Conservation (phyloP, 2,888 invertebrate genomes). For the Psococerastis gibbosa region DNA sequence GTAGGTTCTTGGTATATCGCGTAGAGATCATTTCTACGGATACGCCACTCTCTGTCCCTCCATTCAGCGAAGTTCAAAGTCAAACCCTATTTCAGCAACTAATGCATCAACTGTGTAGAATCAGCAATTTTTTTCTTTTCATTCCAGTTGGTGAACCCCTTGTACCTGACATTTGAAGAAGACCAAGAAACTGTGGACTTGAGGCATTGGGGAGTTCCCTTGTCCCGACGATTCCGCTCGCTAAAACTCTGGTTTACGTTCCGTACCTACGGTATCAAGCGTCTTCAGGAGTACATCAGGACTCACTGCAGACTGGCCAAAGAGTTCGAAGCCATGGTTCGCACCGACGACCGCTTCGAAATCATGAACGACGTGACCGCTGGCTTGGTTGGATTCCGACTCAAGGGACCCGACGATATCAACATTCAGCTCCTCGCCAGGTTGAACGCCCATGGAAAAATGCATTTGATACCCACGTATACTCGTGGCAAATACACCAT, state of each 20-base stretch:
- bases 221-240: conserved; percentile 66
- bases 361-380: conserved; percentile 58
- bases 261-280: conserved; percentile 59
- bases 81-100: no score
- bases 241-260: conserved; percentile 79
- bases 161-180: conserved; percentile 68
- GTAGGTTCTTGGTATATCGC: no score
- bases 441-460: conserved; percentile 63
- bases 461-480: conserved; percentile 73
- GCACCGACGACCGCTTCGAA: conserved; percentile 50
- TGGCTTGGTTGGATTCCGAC: conserved; percentile 60
- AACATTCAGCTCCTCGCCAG: conserved; percentile 58
- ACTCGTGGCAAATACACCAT: conserved; percentile 55
- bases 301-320: conserved; percentile 63
- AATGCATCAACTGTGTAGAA: no score
- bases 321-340: conserved; percentile 48
- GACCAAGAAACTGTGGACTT: conserved; percentile 40
- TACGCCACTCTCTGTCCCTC: no score
- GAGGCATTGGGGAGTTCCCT: conserved; percentile 71
- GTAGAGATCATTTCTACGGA: no score
- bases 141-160: conserved; percentile 50
- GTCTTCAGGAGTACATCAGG: conserved; percentile 65
- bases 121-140: no score
- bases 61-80: no score
- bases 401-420: conserved; percentile 46